Conservation (phyloP, 2,113 vertebrate species). For the Phycodurus eques region DNA sequence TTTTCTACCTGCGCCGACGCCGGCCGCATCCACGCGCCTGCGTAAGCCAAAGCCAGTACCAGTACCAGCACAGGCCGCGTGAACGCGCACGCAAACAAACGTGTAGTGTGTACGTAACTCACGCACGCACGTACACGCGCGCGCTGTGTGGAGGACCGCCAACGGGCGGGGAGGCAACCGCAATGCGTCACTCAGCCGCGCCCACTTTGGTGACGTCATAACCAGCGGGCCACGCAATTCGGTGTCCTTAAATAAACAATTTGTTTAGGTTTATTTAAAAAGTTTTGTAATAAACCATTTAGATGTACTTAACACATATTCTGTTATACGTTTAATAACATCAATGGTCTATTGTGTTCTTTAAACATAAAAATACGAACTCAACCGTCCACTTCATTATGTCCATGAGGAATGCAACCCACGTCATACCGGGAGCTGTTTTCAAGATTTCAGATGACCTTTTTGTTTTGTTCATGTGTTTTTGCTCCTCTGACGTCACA, state of each 20-base stretch:
- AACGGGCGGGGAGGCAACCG: constrained; percentile 54
- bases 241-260: not conserved
- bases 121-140: not conserved
- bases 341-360: not conserved
- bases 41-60: not conserved
- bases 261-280: not conserved
- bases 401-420: not conserved
- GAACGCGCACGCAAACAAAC: not conserved
- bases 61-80: not conserved
- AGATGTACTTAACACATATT: not conserved
- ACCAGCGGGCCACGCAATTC: not conserved
- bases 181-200: constrained; percentile 77
- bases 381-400: not conserved
- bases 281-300: not conserved
- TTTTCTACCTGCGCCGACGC: not conserved
- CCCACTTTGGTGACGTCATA: constrained; percentile 57
- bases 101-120: not conserved
- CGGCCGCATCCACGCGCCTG: constrained; percentile 12
- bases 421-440: not conserved
- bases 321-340: not conserved
- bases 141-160: not conserved
- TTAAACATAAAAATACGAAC: not conserved
- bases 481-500: not conserved
- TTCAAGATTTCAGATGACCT: not conserved
- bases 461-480: not conserved